A percentile compares a stretch with the other conserved stretches of the same genome.
Conservation (phyloP, 2,888 invertebrate species). For the Sussaba pulchella region DNA sequence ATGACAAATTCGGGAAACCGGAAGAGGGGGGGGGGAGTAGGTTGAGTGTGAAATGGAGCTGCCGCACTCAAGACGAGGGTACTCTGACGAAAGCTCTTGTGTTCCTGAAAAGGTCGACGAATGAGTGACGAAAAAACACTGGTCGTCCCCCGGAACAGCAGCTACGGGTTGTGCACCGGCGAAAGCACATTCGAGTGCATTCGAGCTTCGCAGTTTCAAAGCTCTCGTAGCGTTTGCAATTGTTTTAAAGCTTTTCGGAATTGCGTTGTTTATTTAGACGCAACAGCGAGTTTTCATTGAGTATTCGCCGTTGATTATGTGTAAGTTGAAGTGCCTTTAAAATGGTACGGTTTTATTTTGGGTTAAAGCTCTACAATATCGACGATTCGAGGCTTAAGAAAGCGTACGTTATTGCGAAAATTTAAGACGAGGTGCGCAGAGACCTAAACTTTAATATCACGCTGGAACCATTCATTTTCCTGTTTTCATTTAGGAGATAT, state of each 20-base stretch:
- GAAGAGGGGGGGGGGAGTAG: neutral
- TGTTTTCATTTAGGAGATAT: too few relatives aligned
- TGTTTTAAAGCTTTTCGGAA: neutral
- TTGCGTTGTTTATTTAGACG: neutral
- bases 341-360: too few relatives aligned
- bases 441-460: too few relatives aligned
- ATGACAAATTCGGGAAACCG: neutral
- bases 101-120: conserved; percentile 21
- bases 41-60: conserved; percentile 34
- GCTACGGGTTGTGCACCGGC: neutral
- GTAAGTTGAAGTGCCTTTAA: too few relatives aligned
- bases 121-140: conserved; percentile 25
- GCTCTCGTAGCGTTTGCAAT: conserved; percentile 2
- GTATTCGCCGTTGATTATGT: neutral
- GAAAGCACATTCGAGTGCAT: conserved; percentile 6
- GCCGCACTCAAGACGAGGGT: conserved; percentile 29
- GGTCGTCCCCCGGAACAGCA: conserved; percentile 11
- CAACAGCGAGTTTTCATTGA: neutral
- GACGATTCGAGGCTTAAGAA: too few relatives aligned
- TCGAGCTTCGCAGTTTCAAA: conserved; percentile 19
- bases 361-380: too few relatives aligned
- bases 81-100: conserved; percentile 27
- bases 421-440: too few relatives aligned
- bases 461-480: too few relatives aligned
- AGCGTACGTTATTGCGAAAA: too few relatives aligned